Base-by-base conservation (phyloP, 2,888 invertebrate genomes). In the Plebejus argus region DNA sequence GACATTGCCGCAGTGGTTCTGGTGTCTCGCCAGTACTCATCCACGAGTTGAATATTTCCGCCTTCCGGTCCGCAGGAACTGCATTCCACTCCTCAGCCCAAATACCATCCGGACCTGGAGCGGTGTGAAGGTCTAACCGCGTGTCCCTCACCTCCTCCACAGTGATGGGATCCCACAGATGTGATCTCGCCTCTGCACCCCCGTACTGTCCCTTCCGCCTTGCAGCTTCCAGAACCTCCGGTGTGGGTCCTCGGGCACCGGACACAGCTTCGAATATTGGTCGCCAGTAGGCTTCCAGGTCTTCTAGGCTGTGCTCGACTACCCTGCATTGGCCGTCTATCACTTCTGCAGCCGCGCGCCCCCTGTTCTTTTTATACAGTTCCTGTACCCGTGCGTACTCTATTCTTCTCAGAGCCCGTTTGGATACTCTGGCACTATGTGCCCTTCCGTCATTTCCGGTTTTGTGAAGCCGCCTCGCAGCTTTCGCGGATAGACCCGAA, bases 31-130 rank as follows among this genome's bases (percentile, higher is more conserved):
- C 82, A 23, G 8, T 15, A 35, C 72, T 70, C 77, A 83, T 70
- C 78, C 80, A 82, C 7, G 5, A 15, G 71, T 79, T 80, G 77
- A 81, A 81, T n/a, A n/a, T n/a, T n/a, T 78, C 79, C 78, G 79
- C 80, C n/a, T n/a, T 80, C 12, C 18, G 49, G 18, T 7, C 6
- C 0, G 1, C 77, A 18, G 83, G 80, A 28, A 83, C 81, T 12
- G 49, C 45, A 8, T 78, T 78, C 81, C 83, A 82, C 0, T 81
- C 78, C 0, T 79, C 49, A 49, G 80, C 72, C 10, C 79, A 81
- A 0, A 84, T 76, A 0, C 83, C 82, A 76, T 85, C 83, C 58
- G 82, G 80, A 0, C 83, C 84, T 8, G 84, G 82, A 10, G 82
- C 81, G 8, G 82, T 79, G 23, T 66, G 53, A 1, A 66, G 23